These are phyloP conservation scores for Sinella curviseta DNA, from an alignment of 1,140 invertebrate genomes.

Conservation along the genomic window DNA sequence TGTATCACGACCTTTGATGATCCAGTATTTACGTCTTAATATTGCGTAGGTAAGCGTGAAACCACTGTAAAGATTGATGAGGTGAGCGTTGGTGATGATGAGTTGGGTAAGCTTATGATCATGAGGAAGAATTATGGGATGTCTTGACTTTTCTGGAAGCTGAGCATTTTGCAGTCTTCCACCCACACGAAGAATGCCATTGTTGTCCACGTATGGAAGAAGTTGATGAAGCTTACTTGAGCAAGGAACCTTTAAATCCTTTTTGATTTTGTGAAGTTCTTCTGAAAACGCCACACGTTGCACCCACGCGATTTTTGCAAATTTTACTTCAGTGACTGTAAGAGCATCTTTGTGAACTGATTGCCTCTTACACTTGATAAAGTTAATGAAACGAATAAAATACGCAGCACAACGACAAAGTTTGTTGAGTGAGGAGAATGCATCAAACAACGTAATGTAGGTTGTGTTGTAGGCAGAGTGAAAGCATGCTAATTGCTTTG, in stretches of 20 bases:
- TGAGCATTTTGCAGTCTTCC: conserved; percentile 52
- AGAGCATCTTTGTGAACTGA: neutral
- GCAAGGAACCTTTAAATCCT: neutral
- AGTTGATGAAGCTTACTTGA: conserved; percentile 38
- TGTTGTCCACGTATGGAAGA: conserved; percentile 54
- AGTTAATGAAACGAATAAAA: neutral
- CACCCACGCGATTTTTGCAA: neutral
- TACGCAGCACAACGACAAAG: neutral
- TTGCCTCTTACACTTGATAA: neutral
- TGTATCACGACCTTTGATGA: neutral
- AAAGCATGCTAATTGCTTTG: neutral
- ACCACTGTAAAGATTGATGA: neutral
- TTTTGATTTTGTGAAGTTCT: neutral
- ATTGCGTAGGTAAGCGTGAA: neutral
- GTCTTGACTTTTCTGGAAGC: conserved; percentile 45
- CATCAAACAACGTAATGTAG: neutral
- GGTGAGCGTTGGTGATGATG: neutral
- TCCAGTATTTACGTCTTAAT: neutral
- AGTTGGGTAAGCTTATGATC: conserved; percentile 14
- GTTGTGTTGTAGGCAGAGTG: neutral
- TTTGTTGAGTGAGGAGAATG: neutral
- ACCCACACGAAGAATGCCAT: conserved; percentile 54
- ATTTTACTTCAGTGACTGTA: neutral
- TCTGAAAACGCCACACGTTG: neutral
- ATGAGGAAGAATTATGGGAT: conserved; percentile 51